Conservation (phyloP, 2,797 vertebrate genomes). For the Sphenopsis melanotis region DNA sequence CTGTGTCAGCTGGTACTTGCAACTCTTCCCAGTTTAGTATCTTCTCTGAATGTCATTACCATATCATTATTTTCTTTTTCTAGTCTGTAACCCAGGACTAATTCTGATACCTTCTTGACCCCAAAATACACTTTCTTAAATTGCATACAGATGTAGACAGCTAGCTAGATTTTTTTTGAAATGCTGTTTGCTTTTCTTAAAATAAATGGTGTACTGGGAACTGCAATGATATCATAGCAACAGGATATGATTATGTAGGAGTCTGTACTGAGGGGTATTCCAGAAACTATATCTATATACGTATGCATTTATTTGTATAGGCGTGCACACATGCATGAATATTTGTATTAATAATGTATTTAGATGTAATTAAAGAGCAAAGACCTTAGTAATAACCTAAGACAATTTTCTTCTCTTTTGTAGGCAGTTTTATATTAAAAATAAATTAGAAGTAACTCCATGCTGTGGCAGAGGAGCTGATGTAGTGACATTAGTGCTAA, state of each 20-base stretch:
- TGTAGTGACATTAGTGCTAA: constrained; percentile 20
- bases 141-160: not conserved
- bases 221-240: constrained; percentile 64
- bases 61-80: not conserved
- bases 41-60: constrained; percentile 32
- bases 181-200: constrained; percentile 23
- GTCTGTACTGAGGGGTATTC: constrained; percentile 40
- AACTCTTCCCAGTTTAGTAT: constrained; percentile 16
- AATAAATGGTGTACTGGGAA: constrained; percentile 9
- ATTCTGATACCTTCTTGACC: not conserved
- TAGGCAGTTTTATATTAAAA: not conserved
- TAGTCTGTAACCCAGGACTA: not conserved
- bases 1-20: constrained; percentile 11
- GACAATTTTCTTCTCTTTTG: not conserved
- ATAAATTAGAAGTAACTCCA: not conserved
- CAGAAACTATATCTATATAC: not conserved
- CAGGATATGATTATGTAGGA: constrained; percentile 50
- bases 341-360: not conserved
- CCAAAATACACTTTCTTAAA: not conserved
- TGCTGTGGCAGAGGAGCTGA: constrained; percentile 4
- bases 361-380: not conserved
- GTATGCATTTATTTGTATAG: not conserved
- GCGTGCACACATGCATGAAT: accelerated
- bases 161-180: not conserved
- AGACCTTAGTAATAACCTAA: not conserved